These are phyloP conservation scores for Crepidodera aurea DNA, from an alignment of 2,888 invertebrate species.

Conservation along the genomic window DNA sequence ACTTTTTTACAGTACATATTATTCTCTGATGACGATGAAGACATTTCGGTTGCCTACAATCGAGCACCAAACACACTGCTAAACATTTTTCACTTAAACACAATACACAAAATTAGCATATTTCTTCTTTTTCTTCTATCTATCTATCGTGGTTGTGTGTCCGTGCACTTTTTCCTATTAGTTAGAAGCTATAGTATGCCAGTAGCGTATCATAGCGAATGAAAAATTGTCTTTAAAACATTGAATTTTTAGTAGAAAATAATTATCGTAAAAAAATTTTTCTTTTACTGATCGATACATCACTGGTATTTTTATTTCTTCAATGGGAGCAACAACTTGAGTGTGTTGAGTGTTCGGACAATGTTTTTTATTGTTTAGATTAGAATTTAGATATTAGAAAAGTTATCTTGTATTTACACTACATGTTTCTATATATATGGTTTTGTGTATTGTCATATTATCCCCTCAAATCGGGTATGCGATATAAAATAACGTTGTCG, in stretches of 20 bases:
- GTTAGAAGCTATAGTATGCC: conserved; percentile 34
- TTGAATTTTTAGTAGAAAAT: too few species aligned
- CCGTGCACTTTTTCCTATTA: conserved; percentile 40
- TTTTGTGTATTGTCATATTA: conserved; percentile 30
- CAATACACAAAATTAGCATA: conserved; percentile 25
- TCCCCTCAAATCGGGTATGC: too few species aligned
- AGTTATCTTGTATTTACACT: conserved; percentile 16
- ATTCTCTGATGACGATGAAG: conserved; percentile 17
- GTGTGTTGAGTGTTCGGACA: conserved; percentile 40
- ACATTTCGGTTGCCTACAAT: conserved; percentile 17
- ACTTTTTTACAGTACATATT: not conserved
- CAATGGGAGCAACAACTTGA: conserved; percentile 67
- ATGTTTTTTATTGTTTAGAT: conserved; percentile 25
- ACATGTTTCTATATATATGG: conserved; percentile 23
- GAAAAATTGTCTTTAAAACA: too few species aligned
- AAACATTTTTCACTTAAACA: conserved; percentile 24
- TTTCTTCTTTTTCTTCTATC: conserved; percentile 10
- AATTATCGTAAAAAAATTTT: not conserved
- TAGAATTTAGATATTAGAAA: conserved; percentile 25
- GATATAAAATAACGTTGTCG: too few species aligned
- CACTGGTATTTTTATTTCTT: conserved; percentile 30
- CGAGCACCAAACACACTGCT: conserved; percentile 49
- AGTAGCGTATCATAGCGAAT: conserved; percentile 1
- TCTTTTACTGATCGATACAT: not conserved
- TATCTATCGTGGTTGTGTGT: conserved; percentile 35